Conservation (phyloP, 2,888 invertebrate species). For the Shargacucullia verbasci region DNA sequence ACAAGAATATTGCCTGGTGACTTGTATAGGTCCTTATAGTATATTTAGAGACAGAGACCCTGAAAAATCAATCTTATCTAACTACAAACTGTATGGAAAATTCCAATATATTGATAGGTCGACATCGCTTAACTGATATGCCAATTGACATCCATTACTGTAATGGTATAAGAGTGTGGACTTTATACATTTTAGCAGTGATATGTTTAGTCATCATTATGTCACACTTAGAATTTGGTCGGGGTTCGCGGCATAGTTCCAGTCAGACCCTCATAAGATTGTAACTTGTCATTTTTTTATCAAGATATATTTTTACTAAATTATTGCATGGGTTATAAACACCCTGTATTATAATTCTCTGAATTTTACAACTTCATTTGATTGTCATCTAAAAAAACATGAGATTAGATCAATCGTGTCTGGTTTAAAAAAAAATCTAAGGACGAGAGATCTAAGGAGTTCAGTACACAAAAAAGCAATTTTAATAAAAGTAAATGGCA, state of each 20-base stretch:
- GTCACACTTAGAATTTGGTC: too few relatives aligned
- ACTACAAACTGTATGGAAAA: constrained; percentile 12
- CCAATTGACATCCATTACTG: constrained; percentile 27
- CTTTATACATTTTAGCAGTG: constrained; percentile 11
- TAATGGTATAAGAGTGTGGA: constrained; percentile 7
- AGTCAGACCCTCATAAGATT: too few relatives aligned
- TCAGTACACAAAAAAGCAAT: constrained; percentile 18
- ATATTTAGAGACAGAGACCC: neutral
- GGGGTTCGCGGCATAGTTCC: too few relatives aligned
- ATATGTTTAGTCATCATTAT: constrained; percentile 1
- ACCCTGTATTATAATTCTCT: constrained; percentile 17
- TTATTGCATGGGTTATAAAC: too few relatives aligned
- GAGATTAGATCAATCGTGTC: too few relatives aligned
- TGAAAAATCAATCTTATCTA: constrained; percentile 5
- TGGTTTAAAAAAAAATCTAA: too few relatives aligned
- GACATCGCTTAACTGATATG: constrained; percentile 9
- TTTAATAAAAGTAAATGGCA: constrained; percentile 21
- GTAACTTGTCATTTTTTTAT: too few relatives aligned
- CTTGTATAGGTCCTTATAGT: neutral
- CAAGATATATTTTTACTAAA: too few relatives aligned
- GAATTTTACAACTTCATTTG: constrained; percentile 3
- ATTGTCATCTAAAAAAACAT: constrained; percentile 7
- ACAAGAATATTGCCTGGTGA: constrained; percentile 15
- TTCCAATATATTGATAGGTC: neutral
- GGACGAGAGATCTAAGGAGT: constrained; percentile 1